Conservation (phyloP, 2,888 invertebrate species). For the Hirtodrosophila alboralis region DNA sequence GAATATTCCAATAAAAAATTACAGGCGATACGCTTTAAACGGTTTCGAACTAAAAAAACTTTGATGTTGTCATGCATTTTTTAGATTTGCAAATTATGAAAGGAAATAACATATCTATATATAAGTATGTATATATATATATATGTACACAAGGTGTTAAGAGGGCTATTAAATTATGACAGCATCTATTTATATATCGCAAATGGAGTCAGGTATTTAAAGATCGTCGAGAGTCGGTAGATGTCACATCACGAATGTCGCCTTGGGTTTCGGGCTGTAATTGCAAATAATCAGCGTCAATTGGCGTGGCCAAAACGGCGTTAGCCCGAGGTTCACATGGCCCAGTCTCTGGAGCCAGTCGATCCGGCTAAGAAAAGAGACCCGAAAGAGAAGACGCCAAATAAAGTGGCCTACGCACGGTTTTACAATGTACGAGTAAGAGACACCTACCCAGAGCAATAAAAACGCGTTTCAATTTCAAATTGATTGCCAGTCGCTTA, state of each 20-base stretch:
- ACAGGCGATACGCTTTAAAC: slow-evolving; percentile 54
- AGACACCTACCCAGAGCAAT: slow-evolving; percentile 58
- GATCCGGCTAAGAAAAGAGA: slow-evolving; percentile 11
- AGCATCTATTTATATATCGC: slow-evolving; percentile 61
- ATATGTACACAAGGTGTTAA: slow-evolving; percentile 28
- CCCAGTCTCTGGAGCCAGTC: slow-evolving; percentile 18
- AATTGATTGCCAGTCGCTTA: slow-evolving; percentile 74
- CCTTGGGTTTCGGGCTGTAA: slow-evolving; percentile 66
- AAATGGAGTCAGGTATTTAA: slow-evolving; percentile 37
- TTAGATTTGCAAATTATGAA: slow-evolving; percentile 50
- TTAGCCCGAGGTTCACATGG: slow-evolving; percentile 27
- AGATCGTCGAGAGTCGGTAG: slow-evolving; percentile 30
- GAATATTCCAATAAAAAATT: slow-evolving; percentile 16
- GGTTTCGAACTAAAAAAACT: slow-evolving; percentile 38
- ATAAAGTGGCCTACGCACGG: slow-evolving; percentile 69
- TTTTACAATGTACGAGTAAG: slow-evolving; percentile 11
- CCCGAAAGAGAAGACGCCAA: slow-evolving; percentile 17
- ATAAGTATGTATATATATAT: slow-evolving; percentile 7
- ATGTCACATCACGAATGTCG: slow-evolving; percentile 60
- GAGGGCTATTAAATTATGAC: slow-evolving; percentile 49
- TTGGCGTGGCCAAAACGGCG: slow-evolving; percentile 64
- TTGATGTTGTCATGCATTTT: slow-evolving; percentile 60
- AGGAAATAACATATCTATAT: too few species aligned
- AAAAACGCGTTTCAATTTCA: slow-evolving; percentile 77
- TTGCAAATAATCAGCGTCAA: slow-evolving; percentile 75